Conservation (phyloP, 2,113 vertebrate genomes). For the Mesembrinibis cayennensis region DNA sequence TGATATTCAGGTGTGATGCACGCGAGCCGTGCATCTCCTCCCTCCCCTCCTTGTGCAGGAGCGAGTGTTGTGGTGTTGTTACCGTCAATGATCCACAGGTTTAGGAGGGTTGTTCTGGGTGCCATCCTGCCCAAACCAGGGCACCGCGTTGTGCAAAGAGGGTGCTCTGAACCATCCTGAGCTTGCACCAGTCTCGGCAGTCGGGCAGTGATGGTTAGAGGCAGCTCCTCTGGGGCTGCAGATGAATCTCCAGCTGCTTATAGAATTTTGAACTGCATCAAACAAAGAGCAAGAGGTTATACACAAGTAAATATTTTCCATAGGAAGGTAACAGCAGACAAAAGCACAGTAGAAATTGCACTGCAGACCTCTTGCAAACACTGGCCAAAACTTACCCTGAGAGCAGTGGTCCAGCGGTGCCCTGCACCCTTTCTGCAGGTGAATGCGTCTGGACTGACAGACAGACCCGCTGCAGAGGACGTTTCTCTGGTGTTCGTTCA, state of each 20-base stretch:
- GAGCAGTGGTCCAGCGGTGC: neutral
- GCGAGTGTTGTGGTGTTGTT: accelerated
- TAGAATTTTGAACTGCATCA: too few species aligned
- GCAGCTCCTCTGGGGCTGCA: neutral
- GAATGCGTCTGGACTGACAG: accelerated
- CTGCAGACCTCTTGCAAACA: neutral
- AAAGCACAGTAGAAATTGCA: neutral
- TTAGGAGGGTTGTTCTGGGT: neutral
- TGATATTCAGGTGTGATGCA: too few species aligned
- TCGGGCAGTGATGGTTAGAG: neutral
- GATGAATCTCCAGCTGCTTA: neutral
- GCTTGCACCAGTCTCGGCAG: neutral
- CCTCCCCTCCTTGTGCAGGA: too few species aligned
- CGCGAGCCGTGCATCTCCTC: neutral
- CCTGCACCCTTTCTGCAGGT: accelerated
- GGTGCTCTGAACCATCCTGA: neutral
- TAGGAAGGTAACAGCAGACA: neutral
- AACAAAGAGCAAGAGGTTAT: neutral
- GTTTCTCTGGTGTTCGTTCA: neutral
- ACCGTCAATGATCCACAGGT: neutral
- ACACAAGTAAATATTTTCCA: neutral
- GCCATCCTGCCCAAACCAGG: too few species aligned
- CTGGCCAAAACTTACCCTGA: neutral
- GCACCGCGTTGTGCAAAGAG: accelerated
- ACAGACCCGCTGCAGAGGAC: neutral